Base-by-base conservation (phyloP, 2,888 invertebrate species). In the Syritta pipiens region DNA sequence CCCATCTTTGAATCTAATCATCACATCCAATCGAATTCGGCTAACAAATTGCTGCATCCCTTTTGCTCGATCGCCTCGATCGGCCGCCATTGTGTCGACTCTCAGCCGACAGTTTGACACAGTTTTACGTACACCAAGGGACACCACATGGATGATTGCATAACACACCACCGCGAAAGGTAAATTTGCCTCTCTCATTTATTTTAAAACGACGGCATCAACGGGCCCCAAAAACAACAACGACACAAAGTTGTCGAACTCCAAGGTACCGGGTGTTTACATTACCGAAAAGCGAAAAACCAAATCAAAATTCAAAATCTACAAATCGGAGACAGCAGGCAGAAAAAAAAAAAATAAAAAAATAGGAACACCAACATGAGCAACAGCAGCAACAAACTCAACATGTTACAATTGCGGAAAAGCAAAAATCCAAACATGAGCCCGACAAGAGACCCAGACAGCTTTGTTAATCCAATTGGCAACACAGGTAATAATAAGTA, bases 391-490 rank as follows among this genome's bases (percentile, higher is more conserved):
- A 62, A 12, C 51, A 53, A 72, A 48, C 48, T 44, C 67, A 72
- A 67, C 77, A 77, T 72, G 77, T 59, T 67, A 77, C 72, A 72
- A 48, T 72, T 77, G 77, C 77, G 79, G 79, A 79, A 79, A 79
- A 79, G 62, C 48, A 48, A 57, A 68, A 57, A 49, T 51, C 55
- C 53, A 79, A n/a, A 74, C 79, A 72, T 77, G 65, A 67, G 72
- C 74, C n/a, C 79, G 79, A 79, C 79, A 79, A 74, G 79, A n/a
- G n/a, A n/a, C 67, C 74, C 67, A 79, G 79, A 79, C 79, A 79
- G 79, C 79, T 79, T 79, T 79, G 79, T 79, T 79, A 79, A 79
- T 74, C 79, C 79, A 79, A 79, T 79, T 79, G 79, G 74, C 79
- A 79, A 79, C 79, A 79, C 74, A 62, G 79, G 79, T 79, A 74